These are phyloP conservation scores for Apostichopus californicus DNA, from an alignment of 35 echinoderm and acorn worm genomes.

Conservation along the genomic window DNA sequence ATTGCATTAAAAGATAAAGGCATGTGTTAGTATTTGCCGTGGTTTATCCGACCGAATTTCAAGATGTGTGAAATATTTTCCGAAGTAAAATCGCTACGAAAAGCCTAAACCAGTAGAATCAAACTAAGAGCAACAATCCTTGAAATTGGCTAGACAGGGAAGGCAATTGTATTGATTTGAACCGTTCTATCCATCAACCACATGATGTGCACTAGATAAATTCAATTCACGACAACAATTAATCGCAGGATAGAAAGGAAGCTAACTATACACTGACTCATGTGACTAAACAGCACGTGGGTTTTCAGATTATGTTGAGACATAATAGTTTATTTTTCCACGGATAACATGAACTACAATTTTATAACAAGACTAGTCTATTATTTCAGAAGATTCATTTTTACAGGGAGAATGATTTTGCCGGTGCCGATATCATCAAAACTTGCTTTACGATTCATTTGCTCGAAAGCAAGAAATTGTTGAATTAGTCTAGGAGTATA, in stretches of 20 bases:
- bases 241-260: background rate
- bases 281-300: no score
- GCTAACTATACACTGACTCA: no score
- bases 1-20: conserved; percentile 28
- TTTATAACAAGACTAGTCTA: no score
- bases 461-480: no score
- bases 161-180: background rate
- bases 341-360: no score
- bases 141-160: conserved; percentile 17
- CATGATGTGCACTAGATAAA: background rate
- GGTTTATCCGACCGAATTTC: conserved; percentile 11
- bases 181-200: background rate
- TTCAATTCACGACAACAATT: background rate
- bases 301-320: no score
- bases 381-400: no score
- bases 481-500: no score
- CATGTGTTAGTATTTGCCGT: background rate
- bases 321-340: no score
- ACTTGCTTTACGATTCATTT: no score
- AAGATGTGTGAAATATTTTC: background rate
- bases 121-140: conserved; percentile 7
- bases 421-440: no score
- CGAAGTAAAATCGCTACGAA: background rate
- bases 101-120: background rate
- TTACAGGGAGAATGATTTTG: no score